phyloP scores from a whole-genome alignment of 2,888 invertebrate genomes.

The Agrilus cyanescens region DNA sequence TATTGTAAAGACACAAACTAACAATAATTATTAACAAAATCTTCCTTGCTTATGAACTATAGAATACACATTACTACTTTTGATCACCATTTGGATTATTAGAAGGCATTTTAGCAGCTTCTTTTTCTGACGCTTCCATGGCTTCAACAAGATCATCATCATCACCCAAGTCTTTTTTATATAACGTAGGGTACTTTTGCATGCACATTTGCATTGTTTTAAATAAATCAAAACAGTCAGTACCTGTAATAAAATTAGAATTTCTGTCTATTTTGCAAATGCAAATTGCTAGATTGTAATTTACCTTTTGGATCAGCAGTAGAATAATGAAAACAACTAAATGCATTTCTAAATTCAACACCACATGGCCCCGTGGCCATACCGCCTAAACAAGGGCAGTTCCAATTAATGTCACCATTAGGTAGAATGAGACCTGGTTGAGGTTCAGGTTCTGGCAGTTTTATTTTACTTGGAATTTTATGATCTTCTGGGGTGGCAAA shows the following conservation, averaged over 20 bases:
- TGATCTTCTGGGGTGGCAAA: conserved; percentile 75
- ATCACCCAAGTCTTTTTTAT: conserved; percentile 58
- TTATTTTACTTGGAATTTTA: conserved; percentile 55
- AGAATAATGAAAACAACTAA: conserved; percentile 90
- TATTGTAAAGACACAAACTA: too few relatives aligned
- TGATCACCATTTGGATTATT: too few relatives aligned
- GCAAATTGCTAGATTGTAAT: neutral
- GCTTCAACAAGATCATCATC: conserved; percentile 42
- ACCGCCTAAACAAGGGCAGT: conserved; percentile 93
- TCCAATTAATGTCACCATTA: conserved; percentile 91
- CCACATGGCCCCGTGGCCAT: conserved; percentile 97
- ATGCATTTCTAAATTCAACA: conserved; percentile 83
- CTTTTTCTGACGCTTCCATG: conserved; percentile 14
- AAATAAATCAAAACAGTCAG: conserved; percentile 85
- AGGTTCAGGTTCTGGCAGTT: conserved; percentile 59
- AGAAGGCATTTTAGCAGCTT: neutral
- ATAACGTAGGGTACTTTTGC: conserved; percentile 73
- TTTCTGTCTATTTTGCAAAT: neutral
- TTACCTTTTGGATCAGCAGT: conserved; percentile 76
- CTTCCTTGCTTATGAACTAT: too few relatives aligned
- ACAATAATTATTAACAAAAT: too few relatives aligned
- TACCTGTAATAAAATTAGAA: conserved; percentile 30
- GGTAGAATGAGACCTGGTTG: conserved; percentile 70
- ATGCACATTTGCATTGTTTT: conserved; percentile 87
- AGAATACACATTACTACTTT: too few relatives aligned